Conservation (phyloP, 2,113 vertebrate genomes). For the Azemiops feae region DNA sequence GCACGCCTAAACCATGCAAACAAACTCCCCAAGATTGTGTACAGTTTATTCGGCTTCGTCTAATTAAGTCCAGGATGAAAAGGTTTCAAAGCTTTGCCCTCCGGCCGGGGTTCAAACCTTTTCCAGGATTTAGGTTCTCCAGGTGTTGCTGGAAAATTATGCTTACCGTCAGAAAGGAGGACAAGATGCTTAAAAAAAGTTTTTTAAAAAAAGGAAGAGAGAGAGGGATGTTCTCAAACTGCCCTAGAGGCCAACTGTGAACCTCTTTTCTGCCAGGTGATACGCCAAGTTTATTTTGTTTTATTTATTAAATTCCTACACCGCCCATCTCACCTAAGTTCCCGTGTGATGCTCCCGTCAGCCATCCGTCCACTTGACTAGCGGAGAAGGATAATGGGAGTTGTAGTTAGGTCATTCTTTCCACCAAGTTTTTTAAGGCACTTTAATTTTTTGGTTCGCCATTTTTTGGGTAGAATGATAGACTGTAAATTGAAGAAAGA, state of each 20-base stretch:
- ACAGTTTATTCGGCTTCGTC: neutral
- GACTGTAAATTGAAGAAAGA: neutral
- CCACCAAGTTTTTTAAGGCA: neutral
- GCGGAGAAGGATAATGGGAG: neutral
- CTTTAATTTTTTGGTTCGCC: neutral
- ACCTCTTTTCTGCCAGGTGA: neutral
- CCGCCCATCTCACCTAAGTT: neutral
- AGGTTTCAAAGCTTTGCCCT: neutral
- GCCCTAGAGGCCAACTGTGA: neutral
- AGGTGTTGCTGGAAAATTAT: neutral
- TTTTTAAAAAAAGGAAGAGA: neutral
- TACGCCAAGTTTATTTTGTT: neutral
- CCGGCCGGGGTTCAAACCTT: neutral
- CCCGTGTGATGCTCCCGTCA: neutral
- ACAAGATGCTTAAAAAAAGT: neutral
- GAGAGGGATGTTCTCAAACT: neutral
- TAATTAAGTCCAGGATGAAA: neutral
- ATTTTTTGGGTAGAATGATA: neutral
- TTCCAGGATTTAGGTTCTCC: neutral
- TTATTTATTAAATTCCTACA: neutral
- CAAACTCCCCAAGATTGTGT: neutral
- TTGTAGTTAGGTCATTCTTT: neutral
- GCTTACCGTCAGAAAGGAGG: neutral
- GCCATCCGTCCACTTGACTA: neutral
- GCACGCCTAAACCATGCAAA: neutral